Evolutionary conservation across 2,888 invertebrate genomes (phyloP), one percentile per base, ranked within the genome.

Genomic region (Lutraria lutraria): DNA sequence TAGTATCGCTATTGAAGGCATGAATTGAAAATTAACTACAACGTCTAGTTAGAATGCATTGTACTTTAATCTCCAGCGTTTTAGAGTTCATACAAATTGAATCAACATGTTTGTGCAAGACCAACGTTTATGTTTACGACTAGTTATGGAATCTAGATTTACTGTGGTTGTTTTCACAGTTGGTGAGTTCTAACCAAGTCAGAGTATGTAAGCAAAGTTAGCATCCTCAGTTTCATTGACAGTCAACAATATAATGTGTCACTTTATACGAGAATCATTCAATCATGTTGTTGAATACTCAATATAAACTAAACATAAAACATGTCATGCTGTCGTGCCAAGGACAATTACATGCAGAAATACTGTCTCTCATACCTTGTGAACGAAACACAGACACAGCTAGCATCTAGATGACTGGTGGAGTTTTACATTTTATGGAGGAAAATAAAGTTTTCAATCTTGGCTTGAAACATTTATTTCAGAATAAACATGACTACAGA

Each of bases 381-480:
- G 31, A 15, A 19, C 34, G 15, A n/a, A 0, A 31, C 31, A 29
- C 72, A 34, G 63, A 34, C 31, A 8, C 76, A 16, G 25, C 76
- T 34, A 31, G 31, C 6, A 34, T 76, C 31, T 76, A 34, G 31
- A 76, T 34, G 25, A 15, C 76, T 8, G 31, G 16, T 76, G 31
- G 31, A 19, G 16, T 34, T 76, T 43, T 43, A 43, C 43, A 43
- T 43, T 43, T 76, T 76, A 76, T 76, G 31, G 19, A 19, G 31
- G 19, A 76, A 76, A 34, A 25, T 25, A 34, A 34, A 76, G 34
- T 76, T 76, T 76, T 76, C 34, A 76, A 34, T 34, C 31, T 76
- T 76, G 16, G 16, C 76, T 76, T 31, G 76, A 76, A 76, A 76
- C 63, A 19, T 76, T 76, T 34, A 76, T 76, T 76, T 31, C 34